Base-by-base conservation (phyloP, 2,888 invertebrate species). In the Andrena marginata region DNA sequence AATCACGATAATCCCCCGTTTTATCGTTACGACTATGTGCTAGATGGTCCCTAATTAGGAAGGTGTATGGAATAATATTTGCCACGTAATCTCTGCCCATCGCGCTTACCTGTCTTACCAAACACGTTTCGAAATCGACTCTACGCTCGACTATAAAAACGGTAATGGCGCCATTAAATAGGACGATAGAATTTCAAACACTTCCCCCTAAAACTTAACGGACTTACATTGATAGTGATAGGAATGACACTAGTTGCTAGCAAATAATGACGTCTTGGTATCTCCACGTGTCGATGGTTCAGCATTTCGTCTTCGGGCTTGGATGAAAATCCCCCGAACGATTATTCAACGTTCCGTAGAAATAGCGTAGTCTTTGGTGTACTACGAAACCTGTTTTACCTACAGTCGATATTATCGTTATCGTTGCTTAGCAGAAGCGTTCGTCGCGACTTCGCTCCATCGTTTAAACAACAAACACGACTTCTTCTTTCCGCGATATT, bases 11-110 rank as follows among this genome's bases (percentile, higher is more conserved):
- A 74, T 81, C 76, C 80, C 79, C 62, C 74, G 60, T 75, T 87
- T 85, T 86, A 81, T 75, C 72, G 33, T 86, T 84, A 80, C 65
- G 83, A 87, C 86, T 92, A 92, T 84, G 82, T 82, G 78, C 91
- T 93, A 93, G 81, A 83, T 93, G 93, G 93, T 93, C 93, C 93
- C 93, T 93, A 92, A 89, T 90, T 89, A 92, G 93, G 91, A 93
- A 92, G 90, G 89, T 92, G 82, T 79, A 89, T 92, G 89, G 88
- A 88, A 89, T 89, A 90, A 87, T 85, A 85, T 75, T 54, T 71
- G 78, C 82, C 72, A 82, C 76, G 49, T 64, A 74, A 80, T 69
- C 63, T 54, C 63, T 60, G 67, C 75, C 60, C 56, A 79, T 79
- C 59, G 51, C 54, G 67, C 23, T 62, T 63, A 29, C 23, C 72